Conservation (phyloP, 2,888 invertebrate species). For the Acrobeloides nanus region DNA sequence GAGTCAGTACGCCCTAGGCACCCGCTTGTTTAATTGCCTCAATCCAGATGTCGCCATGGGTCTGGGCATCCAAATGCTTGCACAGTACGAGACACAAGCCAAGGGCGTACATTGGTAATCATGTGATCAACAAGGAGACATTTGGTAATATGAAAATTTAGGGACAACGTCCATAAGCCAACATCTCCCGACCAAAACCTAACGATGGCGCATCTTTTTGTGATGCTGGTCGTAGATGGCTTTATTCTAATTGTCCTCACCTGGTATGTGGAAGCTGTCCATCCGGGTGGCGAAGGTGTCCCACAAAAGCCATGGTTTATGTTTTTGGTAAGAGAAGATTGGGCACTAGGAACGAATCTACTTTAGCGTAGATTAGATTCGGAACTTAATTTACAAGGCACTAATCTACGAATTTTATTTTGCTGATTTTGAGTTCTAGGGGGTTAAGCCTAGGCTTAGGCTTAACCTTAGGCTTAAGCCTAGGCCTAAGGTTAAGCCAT, state of each 20-base stretch:
- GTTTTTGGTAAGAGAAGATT: constrained; percentile 61
- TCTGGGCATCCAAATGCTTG: constrained; percentile 33
- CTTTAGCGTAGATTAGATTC: no score
- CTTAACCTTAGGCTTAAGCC: no score
- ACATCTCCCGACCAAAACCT: constrained; percentile 34
- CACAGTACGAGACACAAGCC: constrained; percentile 41
- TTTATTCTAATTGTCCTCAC: constrained; percentile 68
- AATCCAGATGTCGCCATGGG: constrained; percentile 41
- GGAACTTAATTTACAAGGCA: no score
- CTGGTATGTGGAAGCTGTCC: constrained; percentile 76
- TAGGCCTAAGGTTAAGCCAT: no score
- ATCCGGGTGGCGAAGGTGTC: constrained; percentile 78
- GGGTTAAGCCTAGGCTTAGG: no score
- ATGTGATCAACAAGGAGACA: no score
- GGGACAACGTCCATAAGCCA: constrained; percentile 21
- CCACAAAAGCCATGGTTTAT: constrained; percentile 71
- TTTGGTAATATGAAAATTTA: no score
- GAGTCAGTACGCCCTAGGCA: constrained; percentile 22
- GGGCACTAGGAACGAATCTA: no score
- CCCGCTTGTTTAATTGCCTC: constrained; percentile 34
- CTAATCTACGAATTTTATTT: no score
- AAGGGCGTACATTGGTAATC: constrained; percentile 33
- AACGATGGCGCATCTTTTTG: constrained; percentile 33
- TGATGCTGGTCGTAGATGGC: constrained; percentile 36
- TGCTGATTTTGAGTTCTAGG: no score